phyloP scores from a whole-genome alignment of 2,797 vertebrate genomes.

The Euphonia xanthogaster region DNA sequence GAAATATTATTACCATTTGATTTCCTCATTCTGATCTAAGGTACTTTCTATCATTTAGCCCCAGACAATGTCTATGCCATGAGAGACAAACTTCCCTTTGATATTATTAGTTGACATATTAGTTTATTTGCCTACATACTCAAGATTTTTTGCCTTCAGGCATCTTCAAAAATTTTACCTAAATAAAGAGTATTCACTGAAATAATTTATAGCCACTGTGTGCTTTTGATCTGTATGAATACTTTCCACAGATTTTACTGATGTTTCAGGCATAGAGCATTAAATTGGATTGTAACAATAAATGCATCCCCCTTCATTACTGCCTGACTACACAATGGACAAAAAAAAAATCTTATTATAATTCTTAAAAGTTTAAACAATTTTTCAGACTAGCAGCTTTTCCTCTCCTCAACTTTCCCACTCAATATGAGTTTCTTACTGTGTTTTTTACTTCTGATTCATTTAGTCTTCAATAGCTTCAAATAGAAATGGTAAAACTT shows the following conservation, averaged over 20 bases:
- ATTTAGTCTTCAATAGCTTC: neutral
- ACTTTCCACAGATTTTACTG: neutral
- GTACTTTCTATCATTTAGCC: neutral
- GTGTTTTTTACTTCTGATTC: neutral
- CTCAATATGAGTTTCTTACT: neutral
- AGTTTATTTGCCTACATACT: neutral
- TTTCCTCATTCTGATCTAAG: neutral
- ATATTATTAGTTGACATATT: neutral
- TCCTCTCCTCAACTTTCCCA: neutral
- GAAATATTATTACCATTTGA: neutral
- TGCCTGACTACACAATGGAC: neutral
- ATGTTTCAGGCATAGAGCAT: neutral
- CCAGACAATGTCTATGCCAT: neutral
- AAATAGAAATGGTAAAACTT: neutral
- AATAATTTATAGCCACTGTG: slow-evolving; percentile 4
- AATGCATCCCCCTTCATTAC: neutral
- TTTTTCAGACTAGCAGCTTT: neutral
- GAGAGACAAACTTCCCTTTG: neutral
- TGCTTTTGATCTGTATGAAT: slow-evolving; percentile 17
- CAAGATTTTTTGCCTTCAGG: neutral
- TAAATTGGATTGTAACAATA: slow-evolving; percentile 17
- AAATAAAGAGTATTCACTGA: neutral
- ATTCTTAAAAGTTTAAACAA: neutral
- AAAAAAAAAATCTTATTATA: neutral
- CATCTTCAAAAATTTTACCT: neutral